A percentile compares a stretch with the other conserved stretches of the same genome.
These are phyloP conservation scores for Hypena proboscidalis DNA, from an alignment of 2,888 invertebrate species.

Conservation along the genomic window DNA sequence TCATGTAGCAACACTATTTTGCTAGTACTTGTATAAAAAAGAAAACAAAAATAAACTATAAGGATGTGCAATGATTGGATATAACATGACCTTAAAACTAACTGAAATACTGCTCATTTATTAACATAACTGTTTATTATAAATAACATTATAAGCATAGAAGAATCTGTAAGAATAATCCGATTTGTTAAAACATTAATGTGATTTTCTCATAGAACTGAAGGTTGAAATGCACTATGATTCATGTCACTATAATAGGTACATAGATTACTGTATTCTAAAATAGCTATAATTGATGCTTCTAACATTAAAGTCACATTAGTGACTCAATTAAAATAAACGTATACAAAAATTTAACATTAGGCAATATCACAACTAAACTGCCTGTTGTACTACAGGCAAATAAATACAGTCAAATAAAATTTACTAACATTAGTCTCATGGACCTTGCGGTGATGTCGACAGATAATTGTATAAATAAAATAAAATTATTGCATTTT, in stretches of 20 bases:
- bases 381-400: slow-evolving; percentile 61
- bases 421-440: slow-evolving; percentile 34
- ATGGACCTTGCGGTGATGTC: slow-evolving; percentile 32
- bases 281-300: slow-evolving; percentile 65
- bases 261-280: slow-evolving; percentile 55
- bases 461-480: slow-evolving; percentile 22
- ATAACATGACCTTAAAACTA: slow-evolving; percentile 60
- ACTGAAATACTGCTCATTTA: slow-evolving; percentile 80
- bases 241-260: slow-evolving; percentile 53
- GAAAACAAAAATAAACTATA: slow-evolving; percentile 46
- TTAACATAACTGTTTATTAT: slow-evolving; percentile 63
- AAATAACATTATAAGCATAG: slow-evolving; percentile 62
- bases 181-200: slow-evolving; percentile 58
- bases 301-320: slow-evolving; percentile 77
- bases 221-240: slow-evolving; percentile 58
- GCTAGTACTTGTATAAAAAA: slow-evolving; percentile 48
- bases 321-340: slow-evolving; percentile 77
- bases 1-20: slow-evolving; percentile 53
- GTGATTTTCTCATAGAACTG: slow-evolving; percentile 52
- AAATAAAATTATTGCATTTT: slow-evolving; percentile 29
- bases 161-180: slow-evolving; percentile 45
- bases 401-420: slow-evolving; percentile 67
- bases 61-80: slow-evolving; percentile 40
- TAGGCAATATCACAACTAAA: slow-evolving; percentile 85
- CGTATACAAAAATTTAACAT: slow-evolving; percentile 82